Percentiles rank a stretch among this genome's conserved stretches.
phyloP scores from a whole-genome alignment of 2,888 invertebrate species.

The Prosopocoilus inquinatus region DNA sequence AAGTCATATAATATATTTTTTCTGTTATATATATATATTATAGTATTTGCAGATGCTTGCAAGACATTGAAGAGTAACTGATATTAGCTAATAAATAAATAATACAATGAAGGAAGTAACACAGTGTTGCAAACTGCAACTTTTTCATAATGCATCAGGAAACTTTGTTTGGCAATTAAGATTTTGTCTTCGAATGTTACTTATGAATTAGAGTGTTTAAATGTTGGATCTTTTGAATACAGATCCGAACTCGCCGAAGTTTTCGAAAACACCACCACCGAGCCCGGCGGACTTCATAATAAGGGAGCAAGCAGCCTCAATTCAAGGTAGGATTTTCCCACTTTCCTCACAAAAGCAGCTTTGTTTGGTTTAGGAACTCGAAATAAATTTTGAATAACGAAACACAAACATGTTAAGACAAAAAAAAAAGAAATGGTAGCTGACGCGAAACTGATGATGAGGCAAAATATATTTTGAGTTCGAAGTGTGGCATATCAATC shows the following conservation, averaged over 20 bases:
- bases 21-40: no score
- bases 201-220: not conserved
- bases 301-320: slow-evolving; percentile 54
- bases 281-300: slow-evolving; percentile 66
- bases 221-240: slow-evolving; percentile 27
- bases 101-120: slow-evolving; percentile 22
- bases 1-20: no score
- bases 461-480: slow-evolving; percentile 15
- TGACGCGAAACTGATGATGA: not conserved
- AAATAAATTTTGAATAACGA: slow-evolving; percentile 5
- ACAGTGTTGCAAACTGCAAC: no score
- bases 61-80: no score
- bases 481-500: slow-evolving; percentile 34
- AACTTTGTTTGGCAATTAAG: no score
- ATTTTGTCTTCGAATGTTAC: no score
- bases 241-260: slow-evolving; percentile 62
- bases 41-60: no score
- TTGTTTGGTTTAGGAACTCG: slow-evolving; percentile 16
- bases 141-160: no score
- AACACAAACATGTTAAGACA: not conserved
- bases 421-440: not conserved
- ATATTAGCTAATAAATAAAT: no score
- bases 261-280: slow-evolving; percentile 69
- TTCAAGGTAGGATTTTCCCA: slow-evolving; percentile 45
- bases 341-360: slow-evolving; percentile 18